Evolutionary conservation across 2,888 invertebrate species (phyloP).

Genomic region (Hydraecia micacea): DNA sequence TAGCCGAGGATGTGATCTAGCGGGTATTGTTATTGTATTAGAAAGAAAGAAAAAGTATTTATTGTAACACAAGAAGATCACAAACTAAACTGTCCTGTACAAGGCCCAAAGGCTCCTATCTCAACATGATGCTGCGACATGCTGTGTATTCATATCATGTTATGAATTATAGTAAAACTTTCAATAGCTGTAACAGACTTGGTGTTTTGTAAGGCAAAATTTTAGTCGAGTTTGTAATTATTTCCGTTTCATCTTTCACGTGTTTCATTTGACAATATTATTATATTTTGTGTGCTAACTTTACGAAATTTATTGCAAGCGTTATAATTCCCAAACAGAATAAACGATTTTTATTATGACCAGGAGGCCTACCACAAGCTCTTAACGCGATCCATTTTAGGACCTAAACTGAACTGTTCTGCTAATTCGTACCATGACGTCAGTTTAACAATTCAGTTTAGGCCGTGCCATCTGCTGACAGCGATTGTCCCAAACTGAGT

Average conservation of each 20-base stretch:
- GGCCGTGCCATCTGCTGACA: too few species aligned
- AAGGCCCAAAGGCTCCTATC: neutral
- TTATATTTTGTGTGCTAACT: slow-evolving; percentile 19
- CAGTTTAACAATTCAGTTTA: too few species aligned
- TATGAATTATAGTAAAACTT: slow-evolving; percentile 4
- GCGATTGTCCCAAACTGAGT: too few species aligned
- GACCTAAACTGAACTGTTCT: too few species aligned
- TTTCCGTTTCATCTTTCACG: slow-evolving; percentile 5
- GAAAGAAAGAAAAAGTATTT: neutral
- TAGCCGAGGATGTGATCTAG: slow-evolving; percentile 5
- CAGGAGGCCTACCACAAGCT: too few species aligned
- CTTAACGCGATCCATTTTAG: too few species aligned
- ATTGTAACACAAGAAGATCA: neutral
- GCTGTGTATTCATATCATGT: neutral
- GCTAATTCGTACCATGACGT: too few species aligned
- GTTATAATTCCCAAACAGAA: slow-evolving; percentile 13
- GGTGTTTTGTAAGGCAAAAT: slow-evolving; percentile 7
- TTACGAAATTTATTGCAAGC: slow-evolving; percentile 28
- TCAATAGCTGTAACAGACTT: slow-evolving; percentile 1
- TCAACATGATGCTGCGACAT: neutral
- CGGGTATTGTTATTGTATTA: neutral
- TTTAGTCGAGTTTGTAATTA: neutral
- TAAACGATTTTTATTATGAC: slow-evolving; percentile 19
- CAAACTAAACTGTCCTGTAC: neutral
- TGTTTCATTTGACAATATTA: too few species aligned